Evolutionary conservation across 2,888 invertebrate species (phyloP).

Genomic region (Ischnura elegans): DNA sequence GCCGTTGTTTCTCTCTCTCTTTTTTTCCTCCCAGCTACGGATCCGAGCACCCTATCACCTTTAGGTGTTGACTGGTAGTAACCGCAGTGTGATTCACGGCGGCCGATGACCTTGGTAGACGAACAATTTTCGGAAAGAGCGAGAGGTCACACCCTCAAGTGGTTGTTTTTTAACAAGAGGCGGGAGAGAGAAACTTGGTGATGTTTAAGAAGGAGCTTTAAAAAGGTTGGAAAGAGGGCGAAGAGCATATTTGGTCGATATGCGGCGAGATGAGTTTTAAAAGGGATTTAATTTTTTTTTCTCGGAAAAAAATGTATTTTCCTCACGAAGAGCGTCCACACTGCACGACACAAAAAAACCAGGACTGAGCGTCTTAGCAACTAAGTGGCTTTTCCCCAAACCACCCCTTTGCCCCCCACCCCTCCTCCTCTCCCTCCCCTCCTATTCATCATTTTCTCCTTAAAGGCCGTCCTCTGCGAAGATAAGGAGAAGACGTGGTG

Average conservation of each 20-base stretch:
- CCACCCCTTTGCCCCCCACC: neutral
- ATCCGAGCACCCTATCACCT: neutral
- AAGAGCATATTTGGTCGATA: slow-evolving; percentile 39
- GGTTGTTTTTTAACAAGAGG: neutral
- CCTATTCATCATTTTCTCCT: slow-evolving; percentile 25
- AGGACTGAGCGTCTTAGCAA: slow-evolving; percentile 18
- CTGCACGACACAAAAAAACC: neutral
- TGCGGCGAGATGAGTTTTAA: neutral
- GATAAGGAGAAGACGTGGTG: slow-evolving; percentile 52
- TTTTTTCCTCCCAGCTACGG: neutral
- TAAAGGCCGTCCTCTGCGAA: slow-evolving; percentile 36
- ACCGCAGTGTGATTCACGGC: neutral
- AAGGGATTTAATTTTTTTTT: neutral
- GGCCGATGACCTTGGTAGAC: neutral
- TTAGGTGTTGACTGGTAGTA: neutral
- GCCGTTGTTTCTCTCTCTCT: neutral
- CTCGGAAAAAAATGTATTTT: neutral
- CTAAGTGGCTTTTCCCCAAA: neutral
- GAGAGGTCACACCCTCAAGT: neutral
- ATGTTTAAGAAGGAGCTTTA: neutral
- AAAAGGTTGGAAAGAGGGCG: neutral
- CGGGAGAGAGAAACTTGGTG: neutral
- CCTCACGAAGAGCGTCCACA: neutral
- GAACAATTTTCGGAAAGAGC: slow-evolving; percentile 15
- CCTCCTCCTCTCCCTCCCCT: neutral